Base-by-base conservation (phyloP, 2,113 vertebrate species). In the Baryphthengus martii region DNA sequence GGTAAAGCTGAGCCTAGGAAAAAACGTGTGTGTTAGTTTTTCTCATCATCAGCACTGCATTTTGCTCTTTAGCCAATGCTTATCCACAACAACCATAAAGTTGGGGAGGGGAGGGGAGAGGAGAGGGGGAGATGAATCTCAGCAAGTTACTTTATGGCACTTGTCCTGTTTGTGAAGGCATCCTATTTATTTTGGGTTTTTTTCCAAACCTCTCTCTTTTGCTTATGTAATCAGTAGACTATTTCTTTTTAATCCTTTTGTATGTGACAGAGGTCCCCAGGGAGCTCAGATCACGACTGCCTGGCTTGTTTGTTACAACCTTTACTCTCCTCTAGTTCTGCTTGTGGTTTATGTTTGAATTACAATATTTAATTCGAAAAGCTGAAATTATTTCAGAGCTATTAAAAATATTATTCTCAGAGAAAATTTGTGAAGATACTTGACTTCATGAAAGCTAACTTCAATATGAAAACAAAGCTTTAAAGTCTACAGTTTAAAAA, bases 101-200 rank as follows among this genome's bases (percentile, higher is more conserved):
- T 2, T 37, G 3, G 0, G 9, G 6, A 8, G 10, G 7, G 18
- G 6, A 10, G 18, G 18, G 3, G 0, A 7, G 6, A 8, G 10
- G 7, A 16, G 6, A 10, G 18, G 18, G 10, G 23, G 13, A 59
- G 7, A 44, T 33, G 6, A 83, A 59, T 63, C 29, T 23, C 19
- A 75, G 15, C 7, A 83, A 47, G 8, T 35, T 3, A 49, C 7
- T 13, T 65, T 23, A 53, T 44, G 19, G 6, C 37, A 71, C 4
- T 40, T 49, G 45, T 11, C 29, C 24, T 71, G 5, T 66, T 58
- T 66, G 6, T 28, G 58, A 77, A 71, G n/a, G 13, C 10, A 67
- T 39, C 8, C 5, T 17, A 49, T 62, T 12, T 15, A 21, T 17
- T 71, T 26, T 31, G 4, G 26, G 7, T 70, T 68, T 72, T 73